A percentile compares a stretch with the other conserved stretches of the same genome.
phyloP scores from a whole-genome alignment of 2,797 vertebrate species.

The Ibycter americanus region DNA sequence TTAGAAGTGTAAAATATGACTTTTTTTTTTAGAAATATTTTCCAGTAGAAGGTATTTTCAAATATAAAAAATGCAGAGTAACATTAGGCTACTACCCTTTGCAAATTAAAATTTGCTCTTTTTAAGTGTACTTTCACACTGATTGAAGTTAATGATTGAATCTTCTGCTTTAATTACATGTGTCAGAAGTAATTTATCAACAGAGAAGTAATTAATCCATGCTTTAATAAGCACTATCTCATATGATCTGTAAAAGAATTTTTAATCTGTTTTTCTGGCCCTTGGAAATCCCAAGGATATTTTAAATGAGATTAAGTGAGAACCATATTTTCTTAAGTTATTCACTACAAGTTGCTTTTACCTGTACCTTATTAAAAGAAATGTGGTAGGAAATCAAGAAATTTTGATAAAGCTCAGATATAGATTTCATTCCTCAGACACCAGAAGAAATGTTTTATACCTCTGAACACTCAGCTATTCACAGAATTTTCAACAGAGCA shows the following conservation, averaged over 20 bases:
- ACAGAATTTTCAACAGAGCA: neutral
- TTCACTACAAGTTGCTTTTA: neutral
- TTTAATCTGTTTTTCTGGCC: slow-evolving; percentile 7
- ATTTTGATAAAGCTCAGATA: neutral
- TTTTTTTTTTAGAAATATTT: too few relatives aligned
- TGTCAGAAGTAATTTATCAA: slow-evolving; percentile 68
- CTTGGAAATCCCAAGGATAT: slow-evolving; percentile 5
- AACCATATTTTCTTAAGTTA: neutral
- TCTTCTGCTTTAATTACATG: slow-evolving; percentile 43
- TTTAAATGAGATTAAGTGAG: neutral
- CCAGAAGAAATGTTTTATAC: neutral
- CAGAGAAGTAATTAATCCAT: slow-evolving; percentile 51
- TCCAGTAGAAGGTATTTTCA: neutral
- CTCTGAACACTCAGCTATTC: neutral
- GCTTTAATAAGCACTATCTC: slow-evolving; percentile 54
- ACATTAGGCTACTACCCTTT: neutral
- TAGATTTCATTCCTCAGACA: neutral
- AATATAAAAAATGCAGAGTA: neutral
- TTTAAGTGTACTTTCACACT: slow-evolving; percentile 14
- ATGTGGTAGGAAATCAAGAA: neutral
- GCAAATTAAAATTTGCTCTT: neutral
- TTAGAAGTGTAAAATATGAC: neutral
- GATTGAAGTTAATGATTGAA: slow-evolving; percentile 41
- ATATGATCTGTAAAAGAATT: slow-evolving; percentile 26
- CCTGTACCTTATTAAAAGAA: neutral